Conservation (phyloP, 1,140 invertebrate genomes). For the Ephestia elutella region DNA sequence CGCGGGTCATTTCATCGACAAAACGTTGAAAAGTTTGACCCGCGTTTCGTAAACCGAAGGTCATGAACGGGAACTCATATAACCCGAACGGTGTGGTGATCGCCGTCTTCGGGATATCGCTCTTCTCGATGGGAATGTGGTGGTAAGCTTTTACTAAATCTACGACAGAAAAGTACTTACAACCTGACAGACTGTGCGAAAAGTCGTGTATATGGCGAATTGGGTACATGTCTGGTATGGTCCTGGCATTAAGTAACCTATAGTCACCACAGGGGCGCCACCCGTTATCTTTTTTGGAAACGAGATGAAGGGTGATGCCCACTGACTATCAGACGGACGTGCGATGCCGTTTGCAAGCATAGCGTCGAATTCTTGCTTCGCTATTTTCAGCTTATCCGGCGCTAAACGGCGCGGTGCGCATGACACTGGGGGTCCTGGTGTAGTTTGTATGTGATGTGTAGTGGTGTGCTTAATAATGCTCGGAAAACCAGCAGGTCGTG, state of each 20-base stretch:
- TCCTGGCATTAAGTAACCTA: constrained; percentile 51
- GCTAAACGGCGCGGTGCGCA: constrained; percentile 5
- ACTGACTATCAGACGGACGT: constrained; percentile 50
- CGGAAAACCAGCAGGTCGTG: constrained; percentile 11
- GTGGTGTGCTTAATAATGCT: constrained; percentile 13
- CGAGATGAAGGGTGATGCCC: constrained; percentile 19
- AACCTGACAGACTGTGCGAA: constrained; percentile 8
- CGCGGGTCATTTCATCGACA: background rate
- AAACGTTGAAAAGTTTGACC: too few relatives aligned
- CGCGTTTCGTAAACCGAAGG: too few relatives aligned
- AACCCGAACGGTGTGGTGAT: constrained; percentile 12
- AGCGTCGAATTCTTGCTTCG: too few relatives aligned
- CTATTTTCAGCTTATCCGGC: too few relatives aligned
- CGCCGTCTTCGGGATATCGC: constrained; percentile 23
- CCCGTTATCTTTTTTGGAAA: constrained; percentile 53
- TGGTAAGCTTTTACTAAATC: constrained; percentile 65
- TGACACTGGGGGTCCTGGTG: constrained; percentile 40
- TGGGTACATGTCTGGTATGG: constrained; percentile 17
- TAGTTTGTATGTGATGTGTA: constrained; percentile 18
- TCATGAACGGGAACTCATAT: too few relatives aligned
- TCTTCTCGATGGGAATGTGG: constrained; percentile 32
- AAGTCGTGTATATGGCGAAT: constrained; percentile 14
- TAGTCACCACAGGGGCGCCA: constrained; percentile 69
- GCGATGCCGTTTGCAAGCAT: too few relatives aligned
- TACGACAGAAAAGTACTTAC: constrained; percentile 54